Conservation (phyloP, 1,140 invertebrate species). For the Heliconius hewitsoni region DNA sequence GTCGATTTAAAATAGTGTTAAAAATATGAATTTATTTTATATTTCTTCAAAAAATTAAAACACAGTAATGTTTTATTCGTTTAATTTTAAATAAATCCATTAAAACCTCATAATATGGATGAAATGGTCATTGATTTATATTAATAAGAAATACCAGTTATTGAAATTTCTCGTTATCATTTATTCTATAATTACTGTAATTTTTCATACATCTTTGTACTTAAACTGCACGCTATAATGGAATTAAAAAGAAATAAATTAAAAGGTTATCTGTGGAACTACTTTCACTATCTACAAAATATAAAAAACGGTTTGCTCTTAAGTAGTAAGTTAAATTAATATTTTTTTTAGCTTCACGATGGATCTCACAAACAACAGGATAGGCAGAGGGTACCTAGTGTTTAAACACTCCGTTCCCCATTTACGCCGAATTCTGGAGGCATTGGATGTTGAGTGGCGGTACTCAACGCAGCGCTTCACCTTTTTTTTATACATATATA, state of each 20-base stretch:
- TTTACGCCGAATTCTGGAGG: too few species aligned
- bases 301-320: background rate
- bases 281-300: background rate
- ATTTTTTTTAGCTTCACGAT: too few species aligned
- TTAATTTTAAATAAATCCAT: background rate
- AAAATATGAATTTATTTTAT: too few species aligned
- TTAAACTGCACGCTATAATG: background rate
- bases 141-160: background rate
- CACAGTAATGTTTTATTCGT: too few species aligned
- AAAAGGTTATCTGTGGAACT: slow-evolving; percentile 6
- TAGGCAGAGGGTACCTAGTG: too few species aligned
- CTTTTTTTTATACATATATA: too few species aligned
- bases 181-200: background rate
- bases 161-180: background rate
- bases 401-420: too few species aligned
- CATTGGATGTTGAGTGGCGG: too few species aligned
- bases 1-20: too few species aligned
- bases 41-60: too few species aligned
- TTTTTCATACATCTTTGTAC: background rate
- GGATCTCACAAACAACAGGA: too few species aligned
- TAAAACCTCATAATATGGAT: background rate
- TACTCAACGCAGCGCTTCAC: too few species aligned
- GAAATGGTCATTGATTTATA: background rate
- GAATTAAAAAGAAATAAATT: background rate
- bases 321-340: background rate